A percentile compares a stretch with the other conserved stretches of the same genome.
Evolutionary conservation across 30 jellyfish, hydroid and myxozoan species (phyloP).

Genomic region (Cassiopea xamachana): DNA sequence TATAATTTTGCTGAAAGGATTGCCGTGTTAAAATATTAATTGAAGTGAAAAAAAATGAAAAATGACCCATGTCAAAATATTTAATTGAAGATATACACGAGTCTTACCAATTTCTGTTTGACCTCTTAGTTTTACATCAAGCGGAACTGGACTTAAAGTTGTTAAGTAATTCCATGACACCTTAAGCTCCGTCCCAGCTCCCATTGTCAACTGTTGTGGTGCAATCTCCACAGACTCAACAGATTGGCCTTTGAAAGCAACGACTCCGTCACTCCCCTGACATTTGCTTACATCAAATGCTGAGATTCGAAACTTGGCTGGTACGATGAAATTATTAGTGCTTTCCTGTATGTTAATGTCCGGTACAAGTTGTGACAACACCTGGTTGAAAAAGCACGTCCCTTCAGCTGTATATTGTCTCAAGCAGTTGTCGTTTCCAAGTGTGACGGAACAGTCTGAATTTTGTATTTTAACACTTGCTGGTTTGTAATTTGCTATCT

Average conservation of each 20-base stretch:
- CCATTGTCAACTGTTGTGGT: slow-evolving; percentile 43
- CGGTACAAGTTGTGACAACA: slow-evolving; percentile 15
- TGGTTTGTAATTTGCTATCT: not conserved
- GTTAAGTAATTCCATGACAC: slow-evolving; percentile 8
- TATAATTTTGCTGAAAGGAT: not conserved
- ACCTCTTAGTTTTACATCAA: slow-evolving; percentile 36
- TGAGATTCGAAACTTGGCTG: not conserved
- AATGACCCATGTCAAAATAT: not conserved
- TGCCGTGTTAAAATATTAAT: not conserved
- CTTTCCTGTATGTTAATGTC: not conserved
- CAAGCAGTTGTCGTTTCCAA: not conserved
- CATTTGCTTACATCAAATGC: slow-evolving; percentile 6
- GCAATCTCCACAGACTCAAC: slow-evolving; percentile 29
- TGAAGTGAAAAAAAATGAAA: not conserved
- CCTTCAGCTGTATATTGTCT: not conserved
- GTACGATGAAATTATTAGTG: slow-evolving; percentile 16
- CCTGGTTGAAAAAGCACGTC: not conserved
- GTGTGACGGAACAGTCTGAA: slow-evolving; percentile 10
- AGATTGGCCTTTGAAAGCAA: slow-evolving; percentile 1
- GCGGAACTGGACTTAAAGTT: not conserved
- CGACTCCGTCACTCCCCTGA: not conserved
- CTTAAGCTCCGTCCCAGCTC: slow-evolving; percentile 3
- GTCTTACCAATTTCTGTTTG: slow-evolving; percentile 35
- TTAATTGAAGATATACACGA: not conserved
- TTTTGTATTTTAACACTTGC: not conserved